phyloP scores from a whole-genome alignment of 2,113 vertebrate species.

The Indri indri region DNA sequence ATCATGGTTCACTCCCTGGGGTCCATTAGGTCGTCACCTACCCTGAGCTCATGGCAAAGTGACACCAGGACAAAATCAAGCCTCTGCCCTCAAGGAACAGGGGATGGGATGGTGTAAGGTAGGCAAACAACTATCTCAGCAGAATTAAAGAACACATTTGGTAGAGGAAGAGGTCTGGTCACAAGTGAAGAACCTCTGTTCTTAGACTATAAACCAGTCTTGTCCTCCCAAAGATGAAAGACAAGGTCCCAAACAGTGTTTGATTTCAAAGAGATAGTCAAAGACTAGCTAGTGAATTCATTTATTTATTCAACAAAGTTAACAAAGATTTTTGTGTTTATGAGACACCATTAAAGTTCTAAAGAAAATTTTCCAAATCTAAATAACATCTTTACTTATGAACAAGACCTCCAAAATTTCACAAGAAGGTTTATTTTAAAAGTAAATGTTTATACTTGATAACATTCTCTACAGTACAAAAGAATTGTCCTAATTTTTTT shows the following conservation, averaged over 20 bases:
- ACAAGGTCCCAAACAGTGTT: not conserved
- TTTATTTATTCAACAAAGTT: slow-evolving; percentile 27
- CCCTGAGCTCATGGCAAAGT: not conserved
- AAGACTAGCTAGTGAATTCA: not conserved
- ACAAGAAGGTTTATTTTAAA: not conserved
- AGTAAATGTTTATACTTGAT: not conserved
- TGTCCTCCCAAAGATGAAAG: not conserved
- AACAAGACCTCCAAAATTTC: not conserved
- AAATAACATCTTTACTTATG: slow-evolving; percentile 1
- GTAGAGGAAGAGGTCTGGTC: not conserved
- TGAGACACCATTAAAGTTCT: not conserved
- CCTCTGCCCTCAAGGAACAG: not conserved
- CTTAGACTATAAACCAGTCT: not conserved
- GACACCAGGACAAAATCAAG: not conserved
- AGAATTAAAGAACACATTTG: not conserved
- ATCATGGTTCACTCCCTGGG: not conserved
- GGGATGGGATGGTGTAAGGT: not conserved
- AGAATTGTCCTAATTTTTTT: not conserved
- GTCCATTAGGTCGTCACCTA: not conserved
- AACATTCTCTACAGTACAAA: not conserved
- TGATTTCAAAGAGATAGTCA: slow-evolving; percentile 11
- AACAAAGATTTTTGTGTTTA: not conserved
- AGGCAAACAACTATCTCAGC: not conserved
- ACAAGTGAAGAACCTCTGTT: not conserved
- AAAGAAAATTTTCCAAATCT: not conserved